phyloP scores from a whole-genome alignment of 2,888 invertebrate genomes.

The Nemurella pictetii region DNA sequence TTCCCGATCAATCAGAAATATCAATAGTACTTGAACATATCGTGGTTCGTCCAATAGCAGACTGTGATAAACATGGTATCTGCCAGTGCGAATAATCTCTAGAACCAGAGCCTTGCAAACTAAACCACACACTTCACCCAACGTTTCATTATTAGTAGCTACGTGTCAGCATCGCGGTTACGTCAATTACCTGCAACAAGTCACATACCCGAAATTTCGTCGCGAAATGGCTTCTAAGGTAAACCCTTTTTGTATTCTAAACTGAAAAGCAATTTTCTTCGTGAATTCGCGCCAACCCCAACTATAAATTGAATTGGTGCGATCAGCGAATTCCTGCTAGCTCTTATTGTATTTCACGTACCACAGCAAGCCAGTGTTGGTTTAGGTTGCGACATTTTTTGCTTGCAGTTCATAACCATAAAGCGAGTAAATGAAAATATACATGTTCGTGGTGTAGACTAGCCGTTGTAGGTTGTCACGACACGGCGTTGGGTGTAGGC shows the following conservation, averaged over 20 bases:
- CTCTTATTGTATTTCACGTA: no score
- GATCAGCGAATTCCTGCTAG: no score
- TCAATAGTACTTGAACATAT: neutral
- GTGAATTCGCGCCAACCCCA: no score
- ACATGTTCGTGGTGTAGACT: neutral
- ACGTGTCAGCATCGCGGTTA: neutral
- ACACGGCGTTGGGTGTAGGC: neutral
- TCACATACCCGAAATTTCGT: neutral
- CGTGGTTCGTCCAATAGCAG: neutral
- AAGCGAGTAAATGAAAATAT: neutral
- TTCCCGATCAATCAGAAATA: neutral
- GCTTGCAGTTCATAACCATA: neutral
- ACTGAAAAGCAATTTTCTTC: no score
- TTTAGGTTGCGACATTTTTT: neutral
- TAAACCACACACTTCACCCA: no score
- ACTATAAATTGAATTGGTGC: no score
- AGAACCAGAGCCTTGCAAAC: neutral
- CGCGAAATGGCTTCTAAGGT: neutral
- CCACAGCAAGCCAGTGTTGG: no score
- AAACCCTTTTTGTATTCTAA: neutral
- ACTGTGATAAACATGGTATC: neutral
- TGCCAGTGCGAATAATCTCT: neutral
- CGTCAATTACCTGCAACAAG: neutral
- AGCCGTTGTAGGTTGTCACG: neutral
- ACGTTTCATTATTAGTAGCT: neutral